Conservation (phyloP, 1,140 invertebrate species). For the Zaprionus taronus region DNA sequence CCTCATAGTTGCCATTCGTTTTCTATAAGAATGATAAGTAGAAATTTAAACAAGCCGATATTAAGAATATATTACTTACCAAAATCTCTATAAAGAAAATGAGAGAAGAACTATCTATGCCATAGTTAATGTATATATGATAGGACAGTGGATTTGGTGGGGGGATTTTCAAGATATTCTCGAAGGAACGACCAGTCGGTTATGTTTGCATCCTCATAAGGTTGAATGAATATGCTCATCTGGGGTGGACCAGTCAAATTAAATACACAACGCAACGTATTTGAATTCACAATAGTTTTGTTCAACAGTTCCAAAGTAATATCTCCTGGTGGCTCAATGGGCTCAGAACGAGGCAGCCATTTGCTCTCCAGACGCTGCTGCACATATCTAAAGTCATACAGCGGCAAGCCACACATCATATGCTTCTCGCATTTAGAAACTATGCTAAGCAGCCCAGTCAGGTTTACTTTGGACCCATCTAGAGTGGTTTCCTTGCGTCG, state of each 20-base stretch:
- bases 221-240: conserved; percentile 88
- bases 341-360: conserved; percentile 58
- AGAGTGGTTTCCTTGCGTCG: conserved; percentile 88
- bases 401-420: conserved; percentile 90
- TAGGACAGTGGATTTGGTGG: conserved; percentile 20
- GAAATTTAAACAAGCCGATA: too few relatives aligned
- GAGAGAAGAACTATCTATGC: conserved; percentile 38
- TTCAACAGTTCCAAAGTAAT: conserved; percentile 29
- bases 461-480: conserved; percentile 58
- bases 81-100: conserved; percentile 39
- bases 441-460: conserved; percentile 86
- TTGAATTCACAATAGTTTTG: conserved; percentile 23
- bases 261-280: conserved; percentile 46
- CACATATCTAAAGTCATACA: conserved; percentile 84
- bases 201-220: conserved; percentile 86
- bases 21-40: conserved; percentile 54
- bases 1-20: conserved; percentile 74
- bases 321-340: conserved; percentile 37
- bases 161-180: conserved; percentile 83
- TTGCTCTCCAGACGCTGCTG: conserved; percentile 18
- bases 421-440: conserved; percentile 87
- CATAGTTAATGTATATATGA: conserved; percentile 30
- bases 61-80: conserved; percentile 32
- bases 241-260: conserved; percentile 87
- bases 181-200: conserved; percentile 87